These are phyloP conservation scores for Lichenostomus cassidix DNA, from an alignment of 2,113 vertebrate species.

Conservation along the genomic window DNA sequence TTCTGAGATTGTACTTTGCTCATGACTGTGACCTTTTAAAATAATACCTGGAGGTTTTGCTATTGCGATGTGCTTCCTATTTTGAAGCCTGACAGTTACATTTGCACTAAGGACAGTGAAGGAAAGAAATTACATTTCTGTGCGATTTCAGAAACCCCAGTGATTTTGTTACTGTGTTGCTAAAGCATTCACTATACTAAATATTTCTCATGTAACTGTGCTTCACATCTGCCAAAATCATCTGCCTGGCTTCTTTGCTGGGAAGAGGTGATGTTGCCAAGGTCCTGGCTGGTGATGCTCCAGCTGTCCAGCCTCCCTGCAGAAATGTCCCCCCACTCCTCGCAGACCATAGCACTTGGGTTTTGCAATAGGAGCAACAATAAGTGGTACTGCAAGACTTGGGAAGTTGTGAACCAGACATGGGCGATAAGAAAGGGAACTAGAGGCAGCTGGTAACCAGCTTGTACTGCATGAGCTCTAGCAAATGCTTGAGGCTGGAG, in stretches of 20 bases:
- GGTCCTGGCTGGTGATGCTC: neutral
- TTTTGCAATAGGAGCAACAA: neutral
- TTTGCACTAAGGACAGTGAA: neutral
- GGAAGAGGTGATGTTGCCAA: neutral
- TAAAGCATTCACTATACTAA: neutral
- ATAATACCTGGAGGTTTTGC: neutral
- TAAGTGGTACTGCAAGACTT: neutral
- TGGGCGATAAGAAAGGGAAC: neutral
- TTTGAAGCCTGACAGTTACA: neutral
- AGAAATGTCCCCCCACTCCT: rapidly evolving
- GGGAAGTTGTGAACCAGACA: neutral
- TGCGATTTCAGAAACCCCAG: neutral
- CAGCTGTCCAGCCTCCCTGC: rapidly evolving
- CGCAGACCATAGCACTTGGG: rapidly evolving
- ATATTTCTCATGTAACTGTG: neutral
- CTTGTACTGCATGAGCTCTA: neutral
- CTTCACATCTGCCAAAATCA: neutral
- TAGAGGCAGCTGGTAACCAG: neutral
- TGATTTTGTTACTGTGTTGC: neutral
- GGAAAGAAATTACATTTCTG: neutral
- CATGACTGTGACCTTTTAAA: neutral
- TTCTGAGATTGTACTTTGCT: neutral
- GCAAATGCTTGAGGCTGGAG: neutral
- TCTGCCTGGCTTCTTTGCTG: neutral
- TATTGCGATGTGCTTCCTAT: neutral